Evolutionary conservation across 2,113 vertebrate species (phyloP).

Genomic region (Tenebrosternarchus preto): DNA sequence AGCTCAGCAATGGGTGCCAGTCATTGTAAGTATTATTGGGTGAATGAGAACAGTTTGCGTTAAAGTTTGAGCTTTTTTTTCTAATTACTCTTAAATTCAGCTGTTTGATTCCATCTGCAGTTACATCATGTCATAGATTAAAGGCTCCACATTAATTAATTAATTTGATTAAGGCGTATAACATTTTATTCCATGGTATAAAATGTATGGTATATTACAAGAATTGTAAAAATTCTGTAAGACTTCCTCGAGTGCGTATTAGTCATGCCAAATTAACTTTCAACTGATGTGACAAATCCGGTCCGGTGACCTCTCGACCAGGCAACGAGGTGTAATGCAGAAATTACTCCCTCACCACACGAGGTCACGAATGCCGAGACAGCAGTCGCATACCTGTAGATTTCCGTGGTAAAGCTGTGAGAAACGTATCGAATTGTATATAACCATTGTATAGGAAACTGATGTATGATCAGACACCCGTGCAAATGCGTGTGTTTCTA

Average conservation of each 20-base stretch:
- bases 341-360: no score
- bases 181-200: not conserved
- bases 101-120: no score
- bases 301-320: not conserved
- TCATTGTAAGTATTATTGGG: constrained; percentile 69
- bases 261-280: not conserved
- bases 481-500: not conserved
- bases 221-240: not conserved
- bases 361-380: no score
- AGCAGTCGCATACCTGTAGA: no score
- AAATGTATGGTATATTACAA: not conserved
- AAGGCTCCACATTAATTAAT: no score
- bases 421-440: no score
- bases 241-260: not conserved
- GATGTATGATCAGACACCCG: not conserved
- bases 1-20: constrained; percentile 66
- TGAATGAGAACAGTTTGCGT: not conserved
- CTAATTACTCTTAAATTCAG: no score
- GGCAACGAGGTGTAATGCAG: no score
- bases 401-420: no score
- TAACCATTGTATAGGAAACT: not conserved
- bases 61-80: no score
- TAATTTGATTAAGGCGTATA: not conserved
- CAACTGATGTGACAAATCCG: not conserved
- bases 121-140: no score